Evolutionary conservation across 2,888 invertebrate species (phyloP), one percentile per base, ranked within the genome.

Genomic region (Philaethria dido): DNA sequence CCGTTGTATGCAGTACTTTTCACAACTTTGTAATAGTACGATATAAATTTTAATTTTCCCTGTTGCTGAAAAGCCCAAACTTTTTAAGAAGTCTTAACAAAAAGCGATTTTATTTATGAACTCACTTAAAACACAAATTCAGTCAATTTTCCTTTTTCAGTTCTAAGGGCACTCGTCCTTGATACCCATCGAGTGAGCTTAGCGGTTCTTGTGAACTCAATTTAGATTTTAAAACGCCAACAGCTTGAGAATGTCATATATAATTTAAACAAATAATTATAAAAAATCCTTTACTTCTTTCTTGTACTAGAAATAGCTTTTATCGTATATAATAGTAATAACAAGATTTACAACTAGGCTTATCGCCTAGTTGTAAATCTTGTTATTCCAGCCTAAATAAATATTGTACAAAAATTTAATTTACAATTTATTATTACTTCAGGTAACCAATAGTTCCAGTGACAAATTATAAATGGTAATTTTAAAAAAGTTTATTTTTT

Each of bases 81-180:
- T 44, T 45, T 33, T 44, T 29, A 45, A 55, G 55, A 55, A 55
- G 16, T 22, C 55, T 55, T 64, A 22, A 54, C 57, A 44, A 42
- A 64, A 55, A 55, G 25, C 45, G 16, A 55, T 64, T 64, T 64
- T 55, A 55, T 64, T 64, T 36, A 44, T 55, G 36, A 45, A 64
- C 20, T 47, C 22, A 55, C 45, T 64, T 64, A 55, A 63, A 55
- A 47, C 55, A 45, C 45, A 55, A 64, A 54, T 55, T 64, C 33
- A 55, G 45, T 55, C 45, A 45, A 64, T 55, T 64, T 64, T 45
- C 45, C 45, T 64, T 47, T 62, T 55, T 45, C 18, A 54, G 22
- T 33, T 29, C 14, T 47, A 29, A 64, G 55, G n/a, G 45, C 63
- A 55, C 47, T 64, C 55, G 48, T 59, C 48, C 59, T 64, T 59